A percentile compares a stretch with the other conserved stretches of the same genome.
Evolutionary conservation across 2,113 vertebrate species (phyloP).

Genomic region (Recurvirostra avosetta): DNA sequence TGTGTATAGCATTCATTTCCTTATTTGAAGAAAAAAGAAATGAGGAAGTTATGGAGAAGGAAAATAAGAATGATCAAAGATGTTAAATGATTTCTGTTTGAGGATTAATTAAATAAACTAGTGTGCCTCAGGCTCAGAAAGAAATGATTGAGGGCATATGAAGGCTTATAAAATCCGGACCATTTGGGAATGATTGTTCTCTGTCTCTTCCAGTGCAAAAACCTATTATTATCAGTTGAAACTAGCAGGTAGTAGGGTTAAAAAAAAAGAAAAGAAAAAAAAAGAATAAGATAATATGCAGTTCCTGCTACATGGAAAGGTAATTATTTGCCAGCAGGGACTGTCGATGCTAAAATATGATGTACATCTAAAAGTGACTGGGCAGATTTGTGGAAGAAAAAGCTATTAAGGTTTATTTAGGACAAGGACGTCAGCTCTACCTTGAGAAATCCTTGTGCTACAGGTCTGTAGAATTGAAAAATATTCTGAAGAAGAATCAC

Average conservation of each 20-base stretch:
- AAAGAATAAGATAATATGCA: not conserved
- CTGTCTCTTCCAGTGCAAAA: not conserved
- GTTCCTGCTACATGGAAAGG: not conserved
- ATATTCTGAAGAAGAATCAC: not conserved
- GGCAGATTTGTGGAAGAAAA: not conserved
- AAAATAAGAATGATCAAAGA: not conserved
- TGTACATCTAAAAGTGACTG: not conserved
- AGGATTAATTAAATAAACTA: slow-evolving; percentile 1
- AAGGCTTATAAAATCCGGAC: not conserved
- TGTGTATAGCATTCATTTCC: not conserved
- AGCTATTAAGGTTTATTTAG: not conserved
- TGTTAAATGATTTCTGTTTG: not conserved
- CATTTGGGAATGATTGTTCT: not conserved
- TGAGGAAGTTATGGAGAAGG: not conserved
- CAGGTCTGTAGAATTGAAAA: not conserved
- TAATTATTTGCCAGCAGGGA: not conserved
- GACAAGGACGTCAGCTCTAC: not conserved
- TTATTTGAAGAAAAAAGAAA: not conserved
- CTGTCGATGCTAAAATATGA: not conserved
- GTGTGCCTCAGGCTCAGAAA: not conserved
- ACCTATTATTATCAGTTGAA: not conserved
- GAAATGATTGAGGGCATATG: not conserved
- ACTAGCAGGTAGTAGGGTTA: not conserved
- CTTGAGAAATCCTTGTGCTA: not conserved
- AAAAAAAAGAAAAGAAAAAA: rapidly evolving